These are phyloP conservation scores for Pangasius djambal DNA, from an alignment of 2,797 vertebrate genomes.

Conservation along the genomic window DNA sequence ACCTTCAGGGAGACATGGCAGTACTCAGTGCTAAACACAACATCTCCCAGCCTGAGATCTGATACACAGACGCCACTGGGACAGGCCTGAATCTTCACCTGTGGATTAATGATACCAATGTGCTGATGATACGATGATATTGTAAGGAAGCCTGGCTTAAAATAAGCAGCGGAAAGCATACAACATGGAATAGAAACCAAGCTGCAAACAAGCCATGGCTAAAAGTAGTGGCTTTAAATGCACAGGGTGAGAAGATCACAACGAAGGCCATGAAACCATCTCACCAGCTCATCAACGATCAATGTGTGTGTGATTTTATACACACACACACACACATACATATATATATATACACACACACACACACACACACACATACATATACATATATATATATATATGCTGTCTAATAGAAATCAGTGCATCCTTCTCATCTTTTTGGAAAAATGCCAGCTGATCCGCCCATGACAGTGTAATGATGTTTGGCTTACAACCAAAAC, in stretches of 20 bases:
- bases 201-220: neutral
- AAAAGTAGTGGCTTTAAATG: neutral
- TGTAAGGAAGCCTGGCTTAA: neutral
- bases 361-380: neutral
- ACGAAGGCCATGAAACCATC: neutral
- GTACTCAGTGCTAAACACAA: conserved; percentile 13
- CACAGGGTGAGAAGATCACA: conserved; percentile 5
- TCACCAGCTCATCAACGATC: neutral
- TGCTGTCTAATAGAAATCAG: neutral
- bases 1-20: conserved; percentile 36
- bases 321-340: neutral
- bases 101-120: neutral
- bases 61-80: neutral
- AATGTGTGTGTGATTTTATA: neutral
- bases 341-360: neutral
- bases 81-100: neutral
- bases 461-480: neutral
- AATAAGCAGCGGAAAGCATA: neutral
- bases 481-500: neutral
- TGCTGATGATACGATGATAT: neutral
- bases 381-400: neutral
- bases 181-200: conserved; percentile 8
- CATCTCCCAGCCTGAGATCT: neutral
- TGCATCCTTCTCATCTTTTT: neutral
- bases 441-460: neutral